Conservation (phyloP, 2,888 invertebrate genomes). For the Diaperis boleti region DNA sequence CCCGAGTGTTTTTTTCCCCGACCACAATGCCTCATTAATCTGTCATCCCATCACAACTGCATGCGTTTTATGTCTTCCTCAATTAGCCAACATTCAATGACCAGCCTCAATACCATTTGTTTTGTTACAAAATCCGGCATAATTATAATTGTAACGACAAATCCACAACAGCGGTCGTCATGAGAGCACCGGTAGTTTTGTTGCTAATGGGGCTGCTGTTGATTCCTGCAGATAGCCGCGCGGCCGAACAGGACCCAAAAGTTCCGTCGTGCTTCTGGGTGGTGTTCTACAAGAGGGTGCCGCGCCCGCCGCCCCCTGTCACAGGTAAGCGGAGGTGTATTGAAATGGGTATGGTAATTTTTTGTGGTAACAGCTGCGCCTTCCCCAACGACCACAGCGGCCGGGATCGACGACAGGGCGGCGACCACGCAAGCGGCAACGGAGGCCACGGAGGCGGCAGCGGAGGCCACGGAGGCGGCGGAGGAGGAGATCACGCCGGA, state of each 20-base stretch:
- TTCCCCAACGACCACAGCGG: neutral
- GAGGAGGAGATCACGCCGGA: neutral
- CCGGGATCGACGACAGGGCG: neutral
- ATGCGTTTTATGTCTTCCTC: conserved; percentile 15
- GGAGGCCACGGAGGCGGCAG: neutral
- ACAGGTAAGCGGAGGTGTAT: neutral
- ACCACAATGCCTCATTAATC: conserved; percentile 14
- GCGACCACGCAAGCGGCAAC: neutral
- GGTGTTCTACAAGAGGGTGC: conserved; percentile 3
- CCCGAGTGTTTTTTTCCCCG: neutral
- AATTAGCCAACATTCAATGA: conserved; percentile 2
- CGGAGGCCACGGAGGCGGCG: conserved; percentile 3
- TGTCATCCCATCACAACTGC: conserved; percentile 12
- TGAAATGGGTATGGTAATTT: neutral
- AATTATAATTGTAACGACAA: neutral
- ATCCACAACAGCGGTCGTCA: neutral
- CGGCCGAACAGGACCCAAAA: neutral
- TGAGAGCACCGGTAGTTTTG: neutral
- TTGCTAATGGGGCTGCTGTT: neutral
- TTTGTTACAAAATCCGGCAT: conserved; percentile 4
- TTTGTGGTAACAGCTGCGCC: neutral
- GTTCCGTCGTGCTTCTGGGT: conserved; percentile 13
- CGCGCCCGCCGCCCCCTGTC: neutral
- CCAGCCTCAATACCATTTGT: conserved; percentile 3
- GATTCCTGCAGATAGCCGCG: too few relatives aligned